Evolutionary conservation across 2,888 invertebrate species (phyloP).

Genomic region (Ctena decussata): DNA sequence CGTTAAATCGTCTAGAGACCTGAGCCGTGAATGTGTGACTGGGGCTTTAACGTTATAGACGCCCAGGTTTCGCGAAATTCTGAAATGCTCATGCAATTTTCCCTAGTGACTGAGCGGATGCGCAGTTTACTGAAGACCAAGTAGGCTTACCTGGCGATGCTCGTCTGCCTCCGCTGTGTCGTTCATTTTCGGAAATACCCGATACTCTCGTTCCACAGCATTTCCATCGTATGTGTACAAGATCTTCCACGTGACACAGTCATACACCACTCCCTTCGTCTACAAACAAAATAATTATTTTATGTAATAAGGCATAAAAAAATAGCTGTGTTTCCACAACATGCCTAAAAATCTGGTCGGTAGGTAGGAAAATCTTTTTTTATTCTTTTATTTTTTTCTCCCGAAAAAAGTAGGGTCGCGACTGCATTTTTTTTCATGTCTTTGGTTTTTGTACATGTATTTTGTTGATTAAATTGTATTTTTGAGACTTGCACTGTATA

Average conservation of each 20-base stretch:
- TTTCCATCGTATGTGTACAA: slow-evolving; percentile 3
- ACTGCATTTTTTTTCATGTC: too few relatives aligned
- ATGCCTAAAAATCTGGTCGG: too few relatives aligned
- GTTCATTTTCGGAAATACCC: neutral
- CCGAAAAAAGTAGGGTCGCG: too few relatives aligned
- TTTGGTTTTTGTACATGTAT: too few relatives aligned
- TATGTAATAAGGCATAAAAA: too few relatives aligned
- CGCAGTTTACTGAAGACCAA: neutral
- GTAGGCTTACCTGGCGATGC: neutral
- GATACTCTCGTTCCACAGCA: neutral
- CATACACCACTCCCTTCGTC: slow-evolving; percentile 9
- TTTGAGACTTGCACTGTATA: too few relatives aligned
- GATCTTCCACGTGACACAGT: slow-evolving; percentile 5
- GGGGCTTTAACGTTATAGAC: neutral
- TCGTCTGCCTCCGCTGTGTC: neutral
- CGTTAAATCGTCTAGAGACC: too few relatives aligned
- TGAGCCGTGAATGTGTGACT: neutral
- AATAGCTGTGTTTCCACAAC: too few relatives aligned
- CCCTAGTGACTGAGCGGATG: neutral
- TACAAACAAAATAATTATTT: neutral
- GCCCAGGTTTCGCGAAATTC: neutral
- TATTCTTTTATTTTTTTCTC: too few relatives aligned
- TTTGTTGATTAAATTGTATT: too few relatives aligned
- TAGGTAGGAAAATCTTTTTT: too few relatives aligned
- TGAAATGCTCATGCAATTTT: neutral